Conservation (phyloP, 1,140 invertebrate species). For the Heliconius nattereri region DNA sequence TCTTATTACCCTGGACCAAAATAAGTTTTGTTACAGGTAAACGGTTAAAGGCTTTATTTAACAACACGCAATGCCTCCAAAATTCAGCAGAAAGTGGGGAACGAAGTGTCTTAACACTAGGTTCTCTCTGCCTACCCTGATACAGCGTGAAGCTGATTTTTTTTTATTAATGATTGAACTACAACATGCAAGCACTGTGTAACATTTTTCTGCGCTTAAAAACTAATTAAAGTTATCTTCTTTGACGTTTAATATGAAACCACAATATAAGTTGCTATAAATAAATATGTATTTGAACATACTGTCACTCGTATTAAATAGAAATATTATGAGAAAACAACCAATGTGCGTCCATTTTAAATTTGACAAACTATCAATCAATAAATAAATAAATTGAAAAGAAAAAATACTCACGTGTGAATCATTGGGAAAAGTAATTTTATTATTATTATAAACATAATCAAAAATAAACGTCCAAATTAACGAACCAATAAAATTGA, state of each 20-base stretch:
- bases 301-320: background rate
- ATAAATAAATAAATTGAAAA: too few relatives aligned
- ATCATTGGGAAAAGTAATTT: background rate
- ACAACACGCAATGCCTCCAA: too few relatives aligned
- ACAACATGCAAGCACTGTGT: conserved; percentile 43
- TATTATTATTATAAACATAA: background rate
- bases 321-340: too few relatives aligned
- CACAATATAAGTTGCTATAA: background rate
- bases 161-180: conserved; percentile 35
- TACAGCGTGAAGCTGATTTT: too few relatives aligned
- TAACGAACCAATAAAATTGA: background rate
- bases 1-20: background rate
- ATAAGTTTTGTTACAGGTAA: conserved; percentile 4
- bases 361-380: too few relatives aligned
- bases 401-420: too few relatives aligned
- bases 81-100: too few relatives aligned
- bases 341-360: too few relatives aligned
- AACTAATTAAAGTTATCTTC: conserved; percentile 57
- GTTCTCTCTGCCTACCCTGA: too few relatives aligned
- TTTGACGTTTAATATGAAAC: background rate
- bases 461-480: background rate
- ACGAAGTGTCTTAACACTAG: too few relatives aligned
- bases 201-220: conserved; percentile 65
- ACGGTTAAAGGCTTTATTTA: conserved; percentile 44
- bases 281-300: background rate